Evolutionary conservation across 1,140 invertebrate genomes (phyloP).

Genomic region (Panonychus citri): DNA sequence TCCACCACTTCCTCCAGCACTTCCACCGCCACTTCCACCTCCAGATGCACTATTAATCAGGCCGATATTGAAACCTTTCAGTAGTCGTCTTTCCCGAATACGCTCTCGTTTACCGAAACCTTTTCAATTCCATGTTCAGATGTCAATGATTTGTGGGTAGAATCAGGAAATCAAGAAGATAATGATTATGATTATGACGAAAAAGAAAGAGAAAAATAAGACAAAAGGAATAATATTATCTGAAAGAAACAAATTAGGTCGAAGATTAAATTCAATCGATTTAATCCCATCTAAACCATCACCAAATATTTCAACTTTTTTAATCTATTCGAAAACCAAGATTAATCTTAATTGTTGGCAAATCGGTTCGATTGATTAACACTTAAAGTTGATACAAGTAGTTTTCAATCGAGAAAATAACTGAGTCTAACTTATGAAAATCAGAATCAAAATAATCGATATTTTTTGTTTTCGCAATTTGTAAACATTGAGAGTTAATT

Average conservation of each 20-base stretch:
- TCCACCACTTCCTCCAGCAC: background rate
- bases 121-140: slow-evolving; percentile 11
- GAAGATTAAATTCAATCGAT: background rate
- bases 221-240: background rate
- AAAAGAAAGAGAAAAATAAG: background rate
- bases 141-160: background rate
- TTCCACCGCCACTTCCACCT: too few relatives aligned
- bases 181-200: background rate
- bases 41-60: slow-evolving; percentile 39
- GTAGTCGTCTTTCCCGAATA: slow-evolving; percentile 51
- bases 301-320: too few relatives aligned
- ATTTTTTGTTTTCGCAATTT: too few relatives aligned
- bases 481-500: too few relatives aligned
- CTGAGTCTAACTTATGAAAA: too few relatives aligned
- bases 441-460: too few relatives aligned
- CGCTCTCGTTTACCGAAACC: slow-evolving; percentile 54
- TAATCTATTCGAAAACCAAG: too few relatives aligned
- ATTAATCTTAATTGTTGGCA: too few relatives aligned
- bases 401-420: too few relatives aligned
- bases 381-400: too few relatives aligned
- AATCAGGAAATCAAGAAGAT: background rate
- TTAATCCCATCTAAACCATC: background rate
- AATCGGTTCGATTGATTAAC: too few relatives aligned
- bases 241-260: background rate
- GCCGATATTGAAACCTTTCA: slow-evolving; percentile 73